phyloP scores from a whole-genome alignment of 2,113 vertebrate genomes.

The Tychaedon coryphoeus region DNA sequence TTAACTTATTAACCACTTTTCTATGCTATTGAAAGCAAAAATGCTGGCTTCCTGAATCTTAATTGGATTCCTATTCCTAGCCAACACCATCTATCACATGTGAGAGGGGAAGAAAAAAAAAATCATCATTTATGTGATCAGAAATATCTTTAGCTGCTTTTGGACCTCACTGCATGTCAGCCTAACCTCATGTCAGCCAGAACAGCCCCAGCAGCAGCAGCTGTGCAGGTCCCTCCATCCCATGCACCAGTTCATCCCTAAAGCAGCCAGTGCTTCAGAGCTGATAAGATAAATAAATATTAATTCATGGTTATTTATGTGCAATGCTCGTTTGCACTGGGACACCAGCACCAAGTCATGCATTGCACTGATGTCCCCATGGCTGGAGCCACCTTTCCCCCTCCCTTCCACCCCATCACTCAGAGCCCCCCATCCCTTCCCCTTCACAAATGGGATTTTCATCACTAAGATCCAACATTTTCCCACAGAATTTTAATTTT shows the following conservation, averaged over 20 bases:
- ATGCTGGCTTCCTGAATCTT: not conserved
- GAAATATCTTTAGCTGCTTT: not conserved
- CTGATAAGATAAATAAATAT: not conserved
- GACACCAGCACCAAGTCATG: not conserved
- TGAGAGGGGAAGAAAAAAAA: not conserved
- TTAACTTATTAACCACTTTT: not conserved
- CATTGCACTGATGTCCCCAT: not conserved
- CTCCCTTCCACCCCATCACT: not conserved
- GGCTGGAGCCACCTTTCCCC: not conserved
- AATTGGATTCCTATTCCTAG: not conserved
- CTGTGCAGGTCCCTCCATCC: not conserved
- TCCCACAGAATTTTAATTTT: not conserved
- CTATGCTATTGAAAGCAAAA: not conserved
- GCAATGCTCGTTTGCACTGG: rapidly evolving
- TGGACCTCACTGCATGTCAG: not conserved
- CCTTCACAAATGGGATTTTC: not conserved
- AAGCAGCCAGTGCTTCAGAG: not conserved
- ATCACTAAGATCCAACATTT: not conserved
- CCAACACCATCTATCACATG: not conserved
- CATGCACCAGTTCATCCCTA: not conserved
- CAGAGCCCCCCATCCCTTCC: not conserved
- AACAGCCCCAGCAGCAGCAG: not conserved
- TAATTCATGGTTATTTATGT: not conserved
- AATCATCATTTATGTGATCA: not conserved
- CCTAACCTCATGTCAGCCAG: not conserved